These are phyloP conservation scores for Trichechus manatus DNA, from an alignment of 2,113 vertebrate genomes.

Conservation along the genomic window DNA sequence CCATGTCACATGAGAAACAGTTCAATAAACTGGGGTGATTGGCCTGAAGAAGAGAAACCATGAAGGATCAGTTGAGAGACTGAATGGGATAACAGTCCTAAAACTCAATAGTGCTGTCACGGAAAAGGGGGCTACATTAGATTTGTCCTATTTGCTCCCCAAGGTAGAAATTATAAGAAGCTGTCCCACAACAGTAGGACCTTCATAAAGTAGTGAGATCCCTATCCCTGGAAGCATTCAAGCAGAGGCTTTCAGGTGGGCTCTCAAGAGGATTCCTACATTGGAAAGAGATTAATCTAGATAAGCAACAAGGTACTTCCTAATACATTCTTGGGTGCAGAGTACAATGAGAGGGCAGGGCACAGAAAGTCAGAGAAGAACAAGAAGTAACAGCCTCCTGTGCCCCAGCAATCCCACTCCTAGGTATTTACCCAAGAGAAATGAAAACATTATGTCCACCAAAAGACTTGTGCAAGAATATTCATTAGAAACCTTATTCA, in stretches of 20 bases:
- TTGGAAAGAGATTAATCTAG: not conserved
- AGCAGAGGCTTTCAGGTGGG: not conserved
- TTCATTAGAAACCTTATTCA: not conserved
- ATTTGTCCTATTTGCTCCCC: not conserved
- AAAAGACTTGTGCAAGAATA: not conserved
- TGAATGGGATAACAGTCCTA: not conserved
- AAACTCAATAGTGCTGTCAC: not conserved
- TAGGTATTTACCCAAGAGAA: not conserved
- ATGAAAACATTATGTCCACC: slow-evolving; percentile 34
- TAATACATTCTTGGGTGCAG: not conserved
- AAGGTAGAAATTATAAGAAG: not conserved
- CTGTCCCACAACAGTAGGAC: not conserved
- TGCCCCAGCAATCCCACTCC: not conserved
- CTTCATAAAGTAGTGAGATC: not conserved
- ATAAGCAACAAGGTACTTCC: not conserved
- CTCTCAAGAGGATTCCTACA: not conserved
- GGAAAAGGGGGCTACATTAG: not conserved
- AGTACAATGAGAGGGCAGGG: not conserved
- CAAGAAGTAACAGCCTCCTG: not conserved
- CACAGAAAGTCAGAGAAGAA: not conserved
- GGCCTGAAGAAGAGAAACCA: not conserved
- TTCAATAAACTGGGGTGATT: not conserved
- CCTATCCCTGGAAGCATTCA: not conserved
- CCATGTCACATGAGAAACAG: not conserved
- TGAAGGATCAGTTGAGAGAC: not conserved